Evolutionary conservation across 2,888 invertebrate species (phyloP).

Genomic region (Leuctra nigra): DNA sequence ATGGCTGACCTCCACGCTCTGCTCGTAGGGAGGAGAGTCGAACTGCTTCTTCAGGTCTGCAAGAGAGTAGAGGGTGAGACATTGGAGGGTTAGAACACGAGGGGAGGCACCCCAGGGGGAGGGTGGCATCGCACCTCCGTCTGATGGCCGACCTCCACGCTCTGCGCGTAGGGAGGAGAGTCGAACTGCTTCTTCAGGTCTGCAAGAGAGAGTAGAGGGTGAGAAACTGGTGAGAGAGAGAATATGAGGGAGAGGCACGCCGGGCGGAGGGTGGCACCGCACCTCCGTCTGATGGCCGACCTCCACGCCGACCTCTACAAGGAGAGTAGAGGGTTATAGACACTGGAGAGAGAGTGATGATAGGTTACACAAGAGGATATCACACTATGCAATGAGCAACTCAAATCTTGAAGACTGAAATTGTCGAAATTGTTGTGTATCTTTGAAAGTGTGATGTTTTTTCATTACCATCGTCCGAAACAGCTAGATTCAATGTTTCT

Average conservation of each 20-base stretch:
- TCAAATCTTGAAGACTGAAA: no score
- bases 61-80: conserved; percentile 31
- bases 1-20: conserved; percentile 73
- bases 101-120: conserved; percentile 84
- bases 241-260: conserved; percentile 77
- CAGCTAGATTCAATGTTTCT: no score
- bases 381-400: no score
- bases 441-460: no score
- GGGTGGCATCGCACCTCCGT: conserved; percentile 82
- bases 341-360: conserved; percentile 81
- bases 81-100: conserved; percentile 76
- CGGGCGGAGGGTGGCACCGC: conserved; percentile 80
- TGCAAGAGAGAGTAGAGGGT: conserved; percentile 41
- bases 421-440: no score
- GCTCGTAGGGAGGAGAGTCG: conserved; percentile 71
- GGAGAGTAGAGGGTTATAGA: conserved; percentile 37
- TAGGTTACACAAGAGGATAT: no score
- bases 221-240: conserved; percentile 72
- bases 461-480: no score
- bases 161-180: conserved; percentile 70
- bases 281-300: conserved; percentile 77
- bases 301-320: conserved; percentile 72
- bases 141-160: conserved; percentile 75
- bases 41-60: conserved; percentile 87
- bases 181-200: conserved; percentile 86